Percentiles rank a stretch among this genome's conserved stretches.
Evolutionary conservation across 2,888 invertebrate species (phyloP).

Genomic region (Lasius fuliginosus): DNA sequence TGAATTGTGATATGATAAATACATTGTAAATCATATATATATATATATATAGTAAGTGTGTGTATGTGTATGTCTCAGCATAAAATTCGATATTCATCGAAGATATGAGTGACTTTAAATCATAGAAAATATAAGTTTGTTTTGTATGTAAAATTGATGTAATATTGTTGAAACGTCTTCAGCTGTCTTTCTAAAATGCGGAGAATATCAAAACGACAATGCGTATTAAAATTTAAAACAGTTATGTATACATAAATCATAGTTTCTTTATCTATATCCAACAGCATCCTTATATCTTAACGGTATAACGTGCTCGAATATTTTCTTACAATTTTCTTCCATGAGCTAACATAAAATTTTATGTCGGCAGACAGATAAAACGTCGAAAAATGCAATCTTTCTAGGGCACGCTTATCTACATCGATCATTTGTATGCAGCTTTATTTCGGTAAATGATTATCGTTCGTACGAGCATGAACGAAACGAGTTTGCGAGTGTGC

Average conservation of each 20-base stretch:
- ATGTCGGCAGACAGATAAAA: not conserved
- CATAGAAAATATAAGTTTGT: not conserved
- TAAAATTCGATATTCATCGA: not conserved
- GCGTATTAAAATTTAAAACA: not conserved
- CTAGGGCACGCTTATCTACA: not conserved
- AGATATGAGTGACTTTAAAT: not conserved
- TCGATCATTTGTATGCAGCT: slow-evolving; percentile 5
- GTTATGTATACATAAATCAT: not conserved
- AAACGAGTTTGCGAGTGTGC: slow-evolving; percentile 37
- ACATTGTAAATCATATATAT: not conserved
- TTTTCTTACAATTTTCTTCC: not conserved
- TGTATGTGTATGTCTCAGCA: not conserved
- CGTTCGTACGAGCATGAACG: not conserved
- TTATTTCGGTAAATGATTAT: slow-evolving; percentile 13
- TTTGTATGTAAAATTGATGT: not conserved
- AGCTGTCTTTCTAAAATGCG: not conserved
- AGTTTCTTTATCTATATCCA: not conserved
- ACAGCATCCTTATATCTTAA: not conserved
- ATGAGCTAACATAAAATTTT: slow-evolving; percentile 11
- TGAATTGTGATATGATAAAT: slow-evolving; percentile 12
- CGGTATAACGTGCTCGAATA: not conserved
- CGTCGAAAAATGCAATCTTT: not conserved
- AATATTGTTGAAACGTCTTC: not conserved
- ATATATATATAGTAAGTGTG: too few species aligned
- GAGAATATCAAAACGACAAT: not conserved